Evolutionary conservation across 1,140 invertebrate species (phyloP), one percentile per base, ranked within the genome.

Genomic region (Antheraea mylitta): DNA sequence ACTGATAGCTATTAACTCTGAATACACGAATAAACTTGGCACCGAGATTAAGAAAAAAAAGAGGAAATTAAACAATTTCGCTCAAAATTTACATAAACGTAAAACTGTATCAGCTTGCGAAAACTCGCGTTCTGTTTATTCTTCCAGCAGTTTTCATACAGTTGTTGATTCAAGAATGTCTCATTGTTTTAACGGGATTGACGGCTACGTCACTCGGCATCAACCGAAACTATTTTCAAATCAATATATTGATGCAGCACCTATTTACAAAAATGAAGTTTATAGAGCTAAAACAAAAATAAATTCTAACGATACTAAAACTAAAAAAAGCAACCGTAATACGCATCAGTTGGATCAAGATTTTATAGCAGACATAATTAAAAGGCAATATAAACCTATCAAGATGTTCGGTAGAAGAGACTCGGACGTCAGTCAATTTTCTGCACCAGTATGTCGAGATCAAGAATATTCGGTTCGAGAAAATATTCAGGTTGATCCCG

Each of bases 301-400:
- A 0, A n/a, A 13, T 53, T n/a, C 19, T 5, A 58, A 48, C 72
- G 65, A 66, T 61, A 22, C 8, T 30, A 70, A 53, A 45, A 59
- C 73, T 37, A 66, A 62, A 71, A 77, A 72, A 73, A 76, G 58
- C 13, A 85, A 81, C 75, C 64, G 72, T 45, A 70, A 71, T 48
- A 53, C 60, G 11, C 19, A 67, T 22, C 72, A 82, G 61, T 16
- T 88, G 18, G 87, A 89, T 71, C 61, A 83, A 67, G 79, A 87
- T 60, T 91, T 85, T 71, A 91, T 91, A 69, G 79, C 79, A n/a
- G 82, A 89, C 53, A 88, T 91, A 61, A 89, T 91, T 36, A 79
- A 74, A 69, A 74, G 74, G 58, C 89, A 91, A 73, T 91, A 91
- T 67, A 85, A 74, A 67, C 89, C 86, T 9, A 76, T 87, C 0